Conservation (phyloP, 2,888 invertebrate species). For the Tetramorium bicarinatum region DNA sequence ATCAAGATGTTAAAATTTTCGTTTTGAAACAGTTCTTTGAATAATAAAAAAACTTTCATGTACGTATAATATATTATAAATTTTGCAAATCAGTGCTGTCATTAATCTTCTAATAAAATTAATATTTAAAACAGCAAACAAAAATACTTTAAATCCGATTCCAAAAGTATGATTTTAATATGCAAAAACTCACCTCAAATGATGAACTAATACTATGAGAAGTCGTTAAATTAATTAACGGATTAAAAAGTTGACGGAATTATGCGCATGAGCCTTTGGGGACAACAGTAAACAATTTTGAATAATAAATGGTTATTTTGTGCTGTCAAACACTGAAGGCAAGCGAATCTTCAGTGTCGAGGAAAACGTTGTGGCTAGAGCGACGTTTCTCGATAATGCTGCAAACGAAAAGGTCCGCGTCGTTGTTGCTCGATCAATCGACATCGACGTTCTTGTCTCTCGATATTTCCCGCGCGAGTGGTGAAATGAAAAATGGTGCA, state of each 20-base stretch:
- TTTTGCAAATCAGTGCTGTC: neutral
- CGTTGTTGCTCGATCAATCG: conserved; percentile 66
- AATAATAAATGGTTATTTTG: conserved; percentile 7
- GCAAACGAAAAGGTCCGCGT: conserved; percentile 53
- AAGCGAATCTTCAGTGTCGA: conserved; percentile 41
- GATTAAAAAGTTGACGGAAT: neutral
- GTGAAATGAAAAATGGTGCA: conserved; percentile 66
- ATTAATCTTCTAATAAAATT: neutral
- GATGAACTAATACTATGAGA: neutral
- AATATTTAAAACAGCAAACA: neutral
- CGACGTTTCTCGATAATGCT: conserved; percentile 61
- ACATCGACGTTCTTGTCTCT: conserved; percentile 43
- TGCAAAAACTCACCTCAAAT: neutral
- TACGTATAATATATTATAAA: neutral
- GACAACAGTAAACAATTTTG: neutral
- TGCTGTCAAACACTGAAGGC: neutral
- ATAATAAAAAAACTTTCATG: neutral
- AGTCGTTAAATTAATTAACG: neutral
- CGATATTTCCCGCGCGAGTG: conserved; percentile 60
- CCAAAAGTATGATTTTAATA: neutral
- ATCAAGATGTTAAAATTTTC: neutral
- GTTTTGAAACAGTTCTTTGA: neutral
- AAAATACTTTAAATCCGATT: neutral
- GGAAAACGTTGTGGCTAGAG: conserved; percentile 42
- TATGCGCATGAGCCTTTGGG: neutral